Percentiles rank a stretch among this genome's conserved stretches.
These are phyloP conservation scores for Nemurella pictetii DNA, from an alignment of 2,888 invertebrate genomes.

Conservation along the genomic window DNA sequence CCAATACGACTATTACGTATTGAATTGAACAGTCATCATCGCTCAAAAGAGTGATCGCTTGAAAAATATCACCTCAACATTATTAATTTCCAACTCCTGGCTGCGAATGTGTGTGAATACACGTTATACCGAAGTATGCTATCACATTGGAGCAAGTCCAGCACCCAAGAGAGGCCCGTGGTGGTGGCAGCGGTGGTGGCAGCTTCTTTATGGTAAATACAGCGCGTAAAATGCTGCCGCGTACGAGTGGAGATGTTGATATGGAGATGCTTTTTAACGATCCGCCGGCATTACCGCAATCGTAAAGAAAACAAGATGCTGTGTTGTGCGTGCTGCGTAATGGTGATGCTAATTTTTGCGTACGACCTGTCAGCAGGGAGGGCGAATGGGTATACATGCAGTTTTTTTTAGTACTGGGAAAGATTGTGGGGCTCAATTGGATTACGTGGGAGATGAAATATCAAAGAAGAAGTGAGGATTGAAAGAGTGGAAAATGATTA, in stretches of 20 bases:
- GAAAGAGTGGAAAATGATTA: not conserved
- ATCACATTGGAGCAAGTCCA: too few species aligned
- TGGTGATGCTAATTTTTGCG: not conserved
- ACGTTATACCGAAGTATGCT: too few species aligned
- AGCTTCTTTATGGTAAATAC: not conserved
- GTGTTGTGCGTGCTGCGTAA: not conserved
- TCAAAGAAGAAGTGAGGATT: not conserved
- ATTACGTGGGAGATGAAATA: not conserved
- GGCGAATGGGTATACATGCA: too few species aligned
- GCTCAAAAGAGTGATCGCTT: too few species aligned
- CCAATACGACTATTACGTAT: too few species aligned
- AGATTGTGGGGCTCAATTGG: not conserved
- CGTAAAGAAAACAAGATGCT: not conserved
- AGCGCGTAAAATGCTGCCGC: not conserved
- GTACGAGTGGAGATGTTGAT: not conserved
- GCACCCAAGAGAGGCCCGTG: too few species aligned
- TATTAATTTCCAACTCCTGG: too few species aligned
- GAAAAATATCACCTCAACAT: too few species aligned
- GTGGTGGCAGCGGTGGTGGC: too few species aligned
- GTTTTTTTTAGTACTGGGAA: not conserved
- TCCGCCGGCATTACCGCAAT: not conserved
- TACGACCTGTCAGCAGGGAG: not conserved
- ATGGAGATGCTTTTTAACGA: not conserved
- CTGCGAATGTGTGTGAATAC: too few species aligned
- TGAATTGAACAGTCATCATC: too few species aligned